A percentile compares a stretch with the other conserved stretches of the same genome.
Conservation (phyloP, 2,888 invertebrate species). For the Imbricaverruca yamaguchii region DNA sequence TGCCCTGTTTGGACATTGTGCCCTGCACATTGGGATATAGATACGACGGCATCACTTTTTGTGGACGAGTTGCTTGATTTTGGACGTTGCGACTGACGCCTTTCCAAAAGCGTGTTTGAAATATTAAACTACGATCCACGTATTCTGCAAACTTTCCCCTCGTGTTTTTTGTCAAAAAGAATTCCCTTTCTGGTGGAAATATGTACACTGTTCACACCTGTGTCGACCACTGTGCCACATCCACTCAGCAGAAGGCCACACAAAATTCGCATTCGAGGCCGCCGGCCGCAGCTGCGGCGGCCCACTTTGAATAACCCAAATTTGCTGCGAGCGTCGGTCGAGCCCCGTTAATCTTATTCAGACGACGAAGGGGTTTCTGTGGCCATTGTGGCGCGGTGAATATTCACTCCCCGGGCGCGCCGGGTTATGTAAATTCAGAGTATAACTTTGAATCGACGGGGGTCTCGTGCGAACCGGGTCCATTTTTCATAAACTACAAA, state of each 20-base stretch:
- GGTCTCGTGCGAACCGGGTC: not conserved
- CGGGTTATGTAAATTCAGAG: not conserved
- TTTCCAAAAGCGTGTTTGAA: too few relatives aligned
- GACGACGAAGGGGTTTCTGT: slow-evolving; percentile 8
- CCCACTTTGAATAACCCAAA: not conserved
- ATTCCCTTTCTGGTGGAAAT: not conserved
- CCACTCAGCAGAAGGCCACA: not conserved
- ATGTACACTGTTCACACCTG: not conserved
- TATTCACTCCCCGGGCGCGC: not conserved
- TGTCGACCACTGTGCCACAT: not conserved
- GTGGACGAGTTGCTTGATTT: too few relatives aligned
- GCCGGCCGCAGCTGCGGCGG: not conserved
- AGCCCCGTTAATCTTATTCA: not conserved
- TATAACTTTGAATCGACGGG: not conserved
- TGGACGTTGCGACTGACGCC: too few relatives aligned
- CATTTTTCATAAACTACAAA: slow-evolving; percentile 15
- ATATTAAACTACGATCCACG: too few relatives aligned
- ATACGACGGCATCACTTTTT: too few relatives aligned
- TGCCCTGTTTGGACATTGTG: too few relatives aligned
- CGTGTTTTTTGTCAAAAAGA: not conserved
- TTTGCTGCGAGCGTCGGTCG: not conserved
- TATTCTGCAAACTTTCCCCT: too few relatives aligned
- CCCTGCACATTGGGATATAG: too few relatives aligned
- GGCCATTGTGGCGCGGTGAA: slow-evolving; percentile 3
- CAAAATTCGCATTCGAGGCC: not conserved